Evolutionary conservation across 2,797 vertebrate species (phyloP).

Genomic region (Typhlichthys subterraneus): DNA sequence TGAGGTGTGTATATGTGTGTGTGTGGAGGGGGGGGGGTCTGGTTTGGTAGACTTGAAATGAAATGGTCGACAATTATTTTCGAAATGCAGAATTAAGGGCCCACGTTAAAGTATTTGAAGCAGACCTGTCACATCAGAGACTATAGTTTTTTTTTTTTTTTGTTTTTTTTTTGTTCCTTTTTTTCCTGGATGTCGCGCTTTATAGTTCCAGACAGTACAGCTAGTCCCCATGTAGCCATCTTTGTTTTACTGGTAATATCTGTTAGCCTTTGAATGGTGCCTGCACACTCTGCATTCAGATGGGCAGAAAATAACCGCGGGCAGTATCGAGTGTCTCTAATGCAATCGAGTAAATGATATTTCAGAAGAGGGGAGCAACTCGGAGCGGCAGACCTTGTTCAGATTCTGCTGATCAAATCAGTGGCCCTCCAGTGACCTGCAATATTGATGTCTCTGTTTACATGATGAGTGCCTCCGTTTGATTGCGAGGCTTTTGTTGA

Average conservation of each 20-base stretch:
- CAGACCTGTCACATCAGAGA: background rate
- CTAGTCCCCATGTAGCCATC: background rate
- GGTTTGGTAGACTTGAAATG: slow-evolving; percentile 27
- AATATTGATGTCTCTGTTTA: slow-evolving; percentile 77
- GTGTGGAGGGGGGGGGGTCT: background rate
- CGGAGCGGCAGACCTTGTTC: slow-evolving; percentile 25
- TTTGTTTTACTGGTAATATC: background rate
- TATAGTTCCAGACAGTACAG: background rate
- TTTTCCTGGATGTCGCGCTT: background rate
- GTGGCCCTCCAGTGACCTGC: slow-evolving; percentile 47
- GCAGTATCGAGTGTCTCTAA: slow-evolving; percentile 45
- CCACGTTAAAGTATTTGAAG: background rate
- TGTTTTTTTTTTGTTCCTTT: slow-evolving; percentile 10
- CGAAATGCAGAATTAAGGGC: background rate
- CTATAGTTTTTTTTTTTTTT: background rate
- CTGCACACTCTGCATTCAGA: slow-evolving; percentile 6
- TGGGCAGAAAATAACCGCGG: slow-evolving; percentile 22
- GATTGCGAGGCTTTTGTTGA: slow-evolving; percentile 36
- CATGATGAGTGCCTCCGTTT: slow-evolving; percentile 57
- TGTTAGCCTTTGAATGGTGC: background rate
- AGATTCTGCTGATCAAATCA: slow-evolving; percentile 46
- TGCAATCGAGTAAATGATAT: slow-evolving; percentile 52
- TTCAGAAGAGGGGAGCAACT: slow-evolving; percentile 31
- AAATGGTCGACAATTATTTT: slow-evolving; percentile 6
- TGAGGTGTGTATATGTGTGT: background rate